Conservation (phyloP, 1,140 invertebrate genomes). For the Trichonephila inaurata region DNA sequence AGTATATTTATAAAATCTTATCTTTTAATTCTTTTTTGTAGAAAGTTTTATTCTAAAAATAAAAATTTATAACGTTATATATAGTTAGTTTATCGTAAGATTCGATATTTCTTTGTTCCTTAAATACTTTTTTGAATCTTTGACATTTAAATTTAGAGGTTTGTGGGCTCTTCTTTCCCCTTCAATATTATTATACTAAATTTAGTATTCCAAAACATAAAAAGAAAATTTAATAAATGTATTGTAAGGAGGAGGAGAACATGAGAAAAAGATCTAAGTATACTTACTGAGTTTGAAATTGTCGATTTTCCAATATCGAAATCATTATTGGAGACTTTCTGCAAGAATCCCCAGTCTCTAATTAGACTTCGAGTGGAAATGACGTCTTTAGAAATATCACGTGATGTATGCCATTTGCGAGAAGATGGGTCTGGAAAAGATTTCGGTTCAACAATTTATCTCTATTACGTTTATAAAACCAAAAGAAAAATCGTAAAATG, state of each 20-base stretch:
- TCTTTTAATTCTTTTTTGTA: too few relatives aligned
- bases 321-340: conserved; percentile 52
- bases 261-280: neutral
- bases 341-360: conserved; percentile 66
- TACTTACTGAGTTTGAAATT: conserved; percentile 15
- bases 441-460: conserved; percentile 52
- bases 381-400: conserved; percentile 71
- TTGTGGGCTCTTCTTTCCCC: neutral
- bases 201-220: conserved; percentile 8
- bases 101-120: neutral
- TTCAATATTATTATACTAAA: conserved; percentile 53
- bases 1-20: too few relatives aligned
- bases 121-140: neutral
- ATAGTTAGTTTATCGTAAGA: too few relatives aligned
- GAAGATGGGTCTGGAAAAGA: conserved; percentile 12
- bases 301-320: conserved; percentile 60
- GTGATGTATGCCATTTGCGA: conserved; percentile 66
- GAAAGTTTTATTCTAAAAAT: too few relatives aligned
- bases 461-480: conserved; percentile 53
- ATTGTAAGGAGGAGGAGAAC: neutral
- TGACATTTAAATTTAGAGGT: conserved; percentile 29
- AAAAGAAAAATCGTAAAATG: too few relatives aligned
- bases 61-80: too few relatives aligned
- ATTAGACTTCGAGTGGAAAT: conserved; percentile 64
- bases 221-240: neutral